Evolutionary conservation across 2,888 invertebrate species (phyloP).

Genomic region (Micoletzkya japonica): DNA sequence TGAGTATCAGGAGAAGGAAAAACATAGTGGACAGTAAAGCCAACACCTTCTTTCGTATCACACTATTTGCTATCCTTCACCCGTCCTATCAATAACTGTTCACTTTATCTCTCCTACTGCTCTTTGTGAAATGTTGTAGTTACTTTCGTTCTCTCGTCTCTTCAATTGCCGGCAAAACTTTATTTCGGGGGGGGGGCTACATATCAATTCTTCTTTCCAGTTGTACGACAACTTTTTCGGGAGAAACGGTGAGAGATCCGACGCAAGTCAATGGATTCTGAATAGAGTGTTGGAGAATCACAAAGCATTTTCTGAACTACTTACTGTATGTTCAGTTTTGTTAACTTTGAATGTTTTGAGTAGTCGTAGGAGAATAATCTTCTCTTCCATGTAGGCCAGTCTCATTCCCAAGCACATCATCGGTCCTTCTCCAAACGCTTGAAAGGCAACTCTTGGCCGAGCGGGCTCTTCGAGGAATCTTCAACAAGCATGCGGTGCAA

Average conservation of each 20-base stretch:
- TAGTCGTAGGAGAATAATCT: constrained; percentile 46
- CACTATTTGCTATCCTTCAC: too few relatives aligned
- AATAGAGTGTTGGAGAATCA: neutral
- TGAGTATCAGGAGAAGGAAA: neutral
- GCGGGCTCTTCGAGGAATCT: constrained; percentile 32
- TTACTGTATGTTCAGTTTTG: constrained; percentile 4
- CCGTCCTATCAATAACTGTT: too few relatives aligned
- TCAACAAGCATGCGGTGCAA: too few relatives aligned
- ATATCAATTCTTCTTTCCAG: neutral
- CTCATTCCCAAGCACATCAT: constrained; percentile 57
- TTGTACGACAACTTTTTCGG: neutral
- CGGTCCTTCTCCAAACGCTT: constrained; percentile 53
- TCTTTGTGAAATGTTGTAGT: neutral
- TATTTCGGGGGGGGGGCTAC: too few relatives aligned
- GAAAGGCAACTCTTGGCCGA: constrained; percentile 21
- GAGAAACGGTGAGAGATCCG: constrained; percentile 13
- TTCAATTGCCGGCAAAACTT: too few relatives aligned
- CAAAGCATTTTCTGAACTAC: neutral
- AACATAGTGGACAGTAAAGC: too few relatives aligned
- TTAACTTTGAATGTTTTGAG: constrained; percentile 30
- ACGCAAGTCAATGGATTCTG: constrained; percentile 21
- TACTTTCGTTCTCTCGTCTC: neutral
- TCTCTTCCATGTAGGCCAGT: constrained; percentile 53
- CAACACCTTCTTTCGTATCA: too few relatives aligned
- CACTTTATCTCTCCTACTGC: too few relatives aligned